Percentiles rank a stretch among this genome's conserved stretches.
phyloP scores from a whole-genome alignment of 2,797 vertebrate species.

The Cirrhinus molitorella region DNA sequence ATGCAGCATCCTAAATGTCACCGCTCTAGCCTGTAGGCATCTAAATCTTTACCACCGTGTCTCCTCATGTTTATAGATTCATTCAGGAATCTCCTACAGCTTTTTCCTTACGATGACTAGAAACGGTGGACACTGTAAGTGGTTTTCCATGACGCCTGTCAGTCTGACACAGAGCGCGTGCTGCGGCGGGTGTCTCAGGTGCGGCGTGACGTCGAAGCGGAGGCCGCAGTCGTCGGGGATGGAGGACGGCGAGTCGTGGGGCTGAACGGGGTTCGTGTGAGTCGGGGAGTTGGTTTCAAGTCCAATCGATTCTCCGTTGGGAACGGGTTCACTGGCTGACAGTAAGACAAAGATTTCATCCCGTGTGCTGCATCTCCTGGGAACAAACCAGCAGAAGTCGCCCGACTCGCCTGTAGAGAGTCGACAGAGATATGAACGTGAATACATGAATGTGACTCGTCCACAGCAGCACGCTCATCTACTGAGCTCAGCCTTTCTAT shows the following conservation, averaged over 20 bases:
- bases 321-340: constrained; percentile 65
- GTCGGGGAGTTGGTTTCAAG: constrained; percentile 60
- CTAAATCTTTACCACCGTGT: not conserved
- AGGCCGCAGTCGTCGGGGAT: constrained; percentile 74
- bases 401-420: constrained; percentile 67
- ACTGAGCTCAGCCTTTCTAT: not conserved
- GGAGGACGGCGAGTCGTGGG: constrained; percentile 43
- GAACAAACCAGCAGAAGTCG: constrained; percentile 76
- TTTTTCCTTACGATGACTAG: constrained; percentile 76
- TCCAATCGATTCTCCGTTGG: constrained; percentile 54
- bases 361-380: constrained; percentile 68
- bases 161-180: constrained; percentile 70
- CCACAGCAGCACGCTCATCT: not conserved
- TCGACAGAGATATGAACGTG: not conserved
- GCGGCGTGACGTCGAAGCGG: constrained; percentile 71
- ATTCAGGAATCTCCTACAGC: not conserved
- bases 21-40: not conserved
- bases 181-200: constrained; percentile 53
- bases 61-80: not conserved
- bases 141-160: constrained; percentile 49
- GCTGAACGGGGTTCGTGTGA: constrained; percentile 49
- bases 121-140: constrained; percentile 73
- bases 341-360: constrained; percentile 70
- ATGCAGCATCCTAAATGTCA: not conserved
- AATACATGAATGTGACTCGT: not conserved